Percentiles rank a stretch among this genome's conserved stretches.
These are phyloP conservation scores for Ptyas mucosa DNA, from an alignment of 2,113 vertebrate genomes.

Conservation along the genomic window DNA sequence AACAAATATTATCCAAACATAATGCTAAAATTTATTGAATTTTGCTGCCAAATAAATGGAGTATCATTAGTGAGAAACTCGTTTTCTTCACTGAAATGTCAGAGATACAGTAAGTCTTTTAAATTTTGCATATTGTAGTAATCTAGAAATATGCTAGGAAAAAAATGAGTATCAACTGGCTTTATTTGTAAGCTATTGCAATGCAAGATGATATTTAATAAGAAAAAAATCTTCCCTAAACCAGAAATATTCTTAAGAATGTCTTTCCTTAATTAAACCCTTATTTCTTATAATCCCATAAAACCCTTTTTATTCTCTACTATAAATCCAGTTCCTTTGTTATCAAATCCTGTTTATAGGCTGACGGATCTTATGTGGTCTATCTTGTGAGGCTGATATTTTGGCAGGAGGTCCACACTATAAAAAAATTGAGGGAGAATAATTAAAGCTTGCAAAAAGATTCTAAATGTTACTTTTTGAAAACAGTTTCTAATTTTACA, in stretches of 20 bases:
- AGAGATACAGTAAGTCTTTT: background rate
- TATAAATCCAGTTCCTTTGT: background rate
- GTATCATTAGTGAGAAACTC: constrained; percentile 53
- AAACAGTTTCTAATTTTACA: background rate
- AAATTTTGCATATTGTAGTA: accelerated
- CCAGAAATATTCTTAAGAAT: background rate
- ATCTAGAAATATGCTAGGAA: background rate
- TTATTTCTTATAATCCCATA: background rate
- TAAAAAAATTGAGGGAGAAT: background rate
- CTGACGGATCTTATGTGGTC: background rate
- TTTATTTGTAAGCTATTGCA: background rate
- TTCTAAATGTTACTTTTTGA: background rate
- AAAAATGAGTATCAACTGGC: background rate
- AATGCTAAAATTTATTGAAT: constrained; percentile 37
- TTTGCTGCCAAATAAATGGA: constrained; percentile 45
- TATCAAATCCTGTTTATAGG: background rate
- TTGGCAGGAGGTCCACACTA: background rate
- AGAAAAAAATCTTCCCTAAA: background rate
- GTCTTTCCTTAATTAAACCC: background rate
- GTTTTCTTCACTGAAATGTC: background rate
- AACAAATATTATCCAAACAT: constrained; percentile 46
- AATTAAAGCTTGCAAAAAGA: too few species aligned
- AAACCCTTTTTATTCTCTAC: background rate
- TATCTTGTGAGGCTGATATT: background rate
- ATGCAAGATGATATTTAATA: background rate